These are phyloP conservation scores for Glossophaga mutica DNA, from an alignment of 2,797 vertebrate genomes.

Conservation along the genomic window DNA sequence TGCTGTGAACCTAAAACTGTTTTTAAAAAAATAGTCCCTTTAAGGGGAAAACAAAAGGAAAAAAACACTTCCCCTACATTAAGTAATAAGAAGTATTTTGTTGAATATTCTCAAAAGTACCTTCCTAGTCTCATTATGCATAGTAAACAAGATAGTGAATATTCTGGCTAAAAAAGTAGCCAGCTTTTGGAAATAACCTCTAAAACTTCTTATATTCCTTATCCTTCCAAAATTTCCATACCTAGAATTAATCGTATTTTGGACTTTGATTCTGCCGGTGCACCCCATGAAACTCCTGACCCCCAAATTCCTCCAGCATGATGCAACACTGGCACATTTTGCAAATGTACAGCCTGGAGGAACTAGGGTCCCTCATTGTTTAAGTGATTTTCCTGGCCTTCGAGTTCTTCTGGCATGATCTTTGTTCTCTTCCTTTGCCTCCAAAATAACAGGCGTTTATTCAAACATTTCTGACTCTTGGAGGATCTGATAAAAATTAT, in stretches of 20 bases:
- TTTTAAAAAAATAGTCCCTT: not conserved
- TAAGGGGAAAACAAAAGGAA: not conserved
- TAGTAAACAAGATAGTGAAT: not conserved
- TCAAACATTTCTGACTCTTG: not conserved
- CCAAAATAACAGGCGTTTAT: not conserved
- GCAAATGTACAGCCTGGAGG: not conserved
- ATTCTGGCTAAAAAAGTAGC: not conserved
- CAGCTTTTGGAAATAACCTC: not conserved
- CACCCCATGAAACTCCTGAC: not conserved
- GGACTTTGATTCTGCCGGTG: constrained; percentile 38
- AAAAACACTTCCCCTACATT: not conserved
- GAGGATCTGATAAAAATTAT: constrained; percentile 9
- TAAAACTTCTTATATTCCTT: not conserved
- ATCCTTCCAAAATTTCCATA: not conserved
- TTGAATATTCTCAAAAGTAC: not conserved
- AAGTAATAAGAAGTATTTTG: not conserved
- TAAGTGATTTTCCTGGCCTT: not conserved
- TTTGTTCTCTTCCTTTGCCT: not conserved
- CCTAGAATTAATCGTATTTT: constrained; percentile 33
- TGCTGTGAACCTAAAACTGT: not conserved
- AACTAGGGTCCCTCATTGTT: not conserved
- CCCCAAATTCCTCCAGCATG: not conserved
- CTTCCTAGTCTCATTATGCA: not conserved
- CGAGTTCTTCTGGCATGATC: not conserved
- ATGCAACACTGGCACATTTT: not conserved